Percentiles rank a stretch among this genome's conserved stretches.
These are phyloP conservation scores for Rhynchotus rufescens DNA, from an alignment of 2,797 vertebrate genomes.

Conservation along the genomic window DNA sequence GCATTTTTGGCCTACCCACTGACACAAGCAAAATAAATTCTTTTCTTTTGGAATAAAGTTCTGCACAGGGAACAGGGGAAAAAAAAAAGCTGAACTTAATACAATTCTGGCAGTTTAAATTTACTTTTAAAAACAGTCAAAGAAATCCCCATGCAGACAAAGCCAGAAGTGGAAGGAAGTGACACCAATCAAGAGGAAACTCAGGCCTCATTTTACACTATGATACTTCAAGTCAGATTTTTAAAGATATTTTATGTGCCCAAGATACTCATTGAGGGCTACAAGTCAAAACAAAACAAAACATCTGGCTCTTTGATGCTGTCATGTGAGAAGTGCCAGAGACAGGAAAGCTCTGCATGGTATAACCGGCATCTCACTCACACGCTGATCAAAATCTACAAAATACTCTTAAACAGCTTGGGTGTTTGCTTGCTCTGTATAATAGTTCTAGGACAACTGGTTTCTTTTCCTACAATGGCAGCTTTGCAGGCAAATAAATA, in stretches of 20 bases:
- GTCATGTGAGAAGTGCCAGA: constrained; percentile 57
- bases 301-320: constrained; percentile 36
- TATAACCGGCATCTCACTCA: constrained; percentile 27
- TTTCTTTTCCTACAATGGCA: background rate
- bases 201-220: background rate
- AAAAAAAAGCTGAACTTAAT: constrained; percentile 30
- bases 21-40: constrained; percentile 63
- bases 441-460: background rate
- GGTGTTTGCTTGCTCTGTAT: background rate
- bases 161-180: constrained; percentile 32
- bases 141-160: background rate
- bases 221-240: constrained; percentile 23
- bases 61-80: background rate
- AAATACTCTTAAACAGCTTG: background rate
- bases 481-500: background rate
- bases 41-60: constrained; percentile 59
- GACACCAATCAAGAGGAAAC: constrained; percentile 53
- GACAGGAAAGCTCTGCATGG: constrained; percentile 20
- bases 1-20: constrained; percentile 66
- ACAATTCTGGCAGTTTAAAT: background rate
- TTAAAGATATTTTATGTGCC: background rate
- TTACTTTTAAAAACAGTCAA: constrained; percentile 53
- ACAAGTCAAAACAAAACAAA: background rate
- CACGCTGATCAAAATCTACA: constrained; percentile 20
- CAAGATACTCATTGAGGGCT: constrained; percentile 24